Evolutionary conservation across 1,140 invertebrate species (phyloP).

Genomic region (Oscheius sp.): DNA sequence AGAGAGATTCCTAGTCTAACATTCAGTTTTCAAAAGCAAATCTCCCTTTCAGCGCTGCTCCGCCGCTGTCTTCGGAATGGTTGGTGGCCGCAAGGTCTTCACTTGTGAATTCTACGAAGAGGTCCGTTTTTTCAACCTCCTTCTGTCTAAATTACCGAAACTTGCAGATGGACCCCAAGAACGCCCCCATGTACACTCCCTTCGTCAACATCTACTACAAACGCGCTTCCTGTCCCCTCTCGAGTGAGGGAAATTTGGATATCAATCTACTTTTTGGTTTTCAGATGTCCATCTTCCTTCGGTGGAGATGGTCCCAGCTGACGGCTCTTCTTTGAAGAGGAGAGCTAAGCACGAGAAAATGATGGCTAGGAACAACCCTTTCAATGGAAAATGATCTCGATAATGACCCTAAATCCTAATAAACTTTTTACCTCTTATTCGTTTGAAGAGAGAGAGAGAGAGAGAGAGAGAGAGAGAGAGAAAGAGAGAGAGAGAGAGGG

Average conservation of each 20-base stretch:
- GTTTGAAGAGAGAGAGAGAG: too few relatives aligned
- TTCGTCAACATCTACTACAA: conserved; percentile 32
- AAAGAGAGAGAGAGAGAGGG: too few relatives aligned
- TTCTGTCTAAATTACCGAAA: not conserved
- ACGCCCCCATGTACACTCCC: conserved; percentile 10
- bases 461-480: too few relatives aligned
- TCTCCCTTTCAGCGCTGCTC: conserved; percentile 51
- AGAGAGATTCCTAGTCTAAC: too few relatives aligned
- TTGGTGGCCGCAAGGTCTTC: conserved; percentile 53
- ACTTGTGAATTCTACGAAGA: conserved; percentile 54
- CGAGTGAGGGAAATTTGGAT: too few relatives aligned
- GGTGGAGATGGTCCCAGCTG: conserved; percentile 25
- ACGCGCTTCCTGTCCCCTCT: conserved; percentile 1
- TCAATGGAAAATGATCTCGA: conserved; percentile 33
- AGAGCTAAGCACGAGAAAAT: conserved; percentile 19
- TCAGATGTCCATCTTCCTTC: conserved; percentile 22
- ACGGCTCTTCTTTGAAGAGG: conserved; percentile 29
- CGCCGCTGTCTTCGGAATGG: conserved; percentile 55
- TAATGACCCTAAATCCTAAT: too few relatives aligned
- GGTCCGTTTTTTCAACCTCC: not conserved
- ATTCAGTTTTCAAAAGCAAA: not conserved
- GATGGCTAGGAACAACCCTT: conserved; percentile 29
- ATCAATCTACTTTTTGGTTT: too few relatives aligned
- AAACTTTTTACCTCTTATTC: too few relatives aligned
- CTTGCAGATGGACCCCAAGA: conserved; percentile 2